Base-by-base conservation (phyloP, 2,797 vertebrate genomes). In the Schizopygopsis pylzovi region DNA sequence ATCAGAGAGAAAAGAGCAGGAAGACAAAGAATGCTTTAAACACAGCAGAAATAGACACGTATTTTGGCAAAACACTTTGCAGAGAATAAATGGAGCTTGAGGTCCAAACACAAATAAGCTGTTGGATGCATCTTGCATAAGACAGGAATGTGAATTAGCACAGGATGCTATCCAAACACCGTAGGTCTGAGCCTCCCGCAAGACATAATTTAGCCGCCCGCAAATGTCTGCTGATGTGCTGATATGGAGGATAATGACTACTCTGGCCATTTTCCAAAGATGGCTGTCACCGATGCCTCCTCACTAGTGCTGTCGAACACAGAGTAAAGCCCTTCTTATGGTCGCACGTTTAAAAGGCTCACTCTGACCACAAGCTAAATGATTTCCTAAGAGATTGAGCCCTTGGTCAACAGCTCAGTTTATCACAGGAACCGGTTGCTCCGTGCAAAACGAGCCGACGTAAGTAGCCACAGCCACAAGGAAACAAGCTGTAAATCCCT, bases 401-500 rank as follows among this genome's bases (percentile, higher is more conserved):
- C 89, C 90, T 92, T 91, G 90, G 93, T 93, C 91, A 93, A 93
- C 92, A 91, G 91, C 88, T 90, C 85, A 83, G 90, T 93, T 93
- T 92, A 93, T 93, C 87, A 87, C 90, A 87, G 72, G 78, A 82
- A 87, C 83, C 89, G 89, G 89, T 91, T 85, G 87, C 77, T 81
- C 47, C 20, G 71, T 88, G 82, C 88, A 88, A 71, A 91, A 89
- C 81, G 85, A 90, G 89, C 89, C 45, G 80, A 88, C 91, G 91
- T 94, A 92, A 91, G 93, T 90, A 89, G 80, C 76, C 86, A 65
- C 83, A 89, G 88, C 85, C 76, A 61, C 61, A 83, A 88, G 86
- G 86, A 91, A 92, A 93, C 90, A 88, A 89, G 91, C 90, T 90
- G 93, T 94, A 94, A 95, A 95, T 95, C 93, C 93, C 85, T 86